Base-by-base conservation (phyloP, 2,888 invertebrate genomes). In the Cantharis rustica region DNA sequence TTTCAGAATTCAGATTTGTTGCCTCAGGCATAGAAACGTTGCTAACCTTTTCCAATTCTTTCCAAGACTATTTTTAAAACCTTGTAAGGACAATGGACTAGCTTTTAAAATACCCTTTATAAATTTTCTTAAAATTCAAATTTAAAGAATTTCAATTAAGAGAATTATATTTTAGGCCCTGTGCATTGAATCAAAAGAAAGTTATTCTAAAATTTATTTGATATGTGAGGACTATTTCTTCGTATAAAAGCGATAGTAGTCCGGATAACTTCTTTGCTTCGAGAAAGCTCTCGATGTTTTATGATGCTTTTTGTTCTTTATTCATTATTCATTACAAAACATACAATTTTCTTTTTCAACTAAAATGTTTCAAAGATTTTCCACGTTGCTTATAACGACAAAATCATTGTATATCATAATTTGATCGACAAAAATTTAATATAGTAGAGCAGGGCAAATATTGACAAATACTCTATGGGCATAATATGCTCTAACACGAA, bases 401-500 rank as follows among this genome's bases (percentile, higher is more conserved):
- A 47, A 47, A 47, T 47, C n/a, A n/a, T 47, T n/a, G 47, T 9
- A n/a, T 47, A 47, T 47, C n/a, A 7, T 47, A 47, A 47, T 47
- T 47, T 47, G 47, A n/a, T 47, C 47, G n/a, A 47, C n/a, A 47
- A n/a, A n/a, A n/a, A n/a, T 5, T n/a, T 47, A 47, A 47, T 47
- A 47, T 47, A 4, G n/a, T 47, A 4, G n/a, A 47, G 47, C 7
- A 4, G n/a, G 1, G 64, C 23, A 17, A 66, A 66, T 66, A 66
- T 66, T 66, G 64, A 66, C 64, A 66, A n/a, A 23, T 20, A 66
- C 13, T n/a, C 64, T 13, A 66, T 63, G 23, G 23, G 23, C 23
- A 63, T 63, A n/a, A n/a, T n/a, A 16, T 66, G 64, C 64, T 13
- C 9, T 7, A 66, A 47, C 71, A 69, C 71, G 75, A 68, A 70